Evolutionary conservation across 2,888 invertebrate genomes (phyloP), one percentile per base, ranked within the genome.

Genomic region (Chymomyza caudatula): DNA sequence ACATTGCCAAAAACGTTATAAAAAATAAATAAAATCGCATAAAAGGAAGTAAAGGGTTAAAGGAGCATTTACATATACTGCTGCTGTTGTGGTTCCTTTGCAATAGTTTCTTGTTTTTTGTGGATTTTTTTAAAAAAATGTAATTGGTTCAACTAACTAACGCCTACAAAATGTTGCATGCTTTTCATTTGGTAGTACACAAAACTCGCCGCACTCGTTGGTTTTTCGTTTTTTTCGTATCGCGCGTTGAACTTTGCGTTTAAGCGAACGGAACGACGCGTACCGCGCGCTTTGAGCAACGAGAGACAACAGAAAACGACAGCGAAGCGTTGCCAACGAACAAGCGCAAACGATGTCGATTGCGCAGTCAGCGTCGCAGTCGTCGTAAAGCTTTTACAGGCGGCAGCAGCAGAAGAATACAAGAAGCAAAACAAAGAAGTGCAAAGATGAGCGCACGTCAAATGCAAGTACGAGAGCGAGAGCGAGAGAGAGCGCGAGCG

Each of bases 271-370:
- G 76, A 82, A 85, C 77, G 64, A 65, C 88, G 81, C 83, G 87
- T 85, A 78, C 81, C 84, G 85, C 86, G 84, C 80, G 76, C 88
- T 87, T 74, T 73, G 81, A 88, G 85, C 87, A 87, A 80, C 88
- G 85, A 87, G 85, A 88, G 86, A 86, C 87, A 89, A 88, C 88
- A 88, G 88, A 86, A 86, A 84, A 79, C 83, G 83, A 85, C 74
- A 64, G 71, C 79, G 69, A 82, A 82, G 22, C 58, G 47, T 20
- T 13, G 22, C 20, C 44, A 3, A 58, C 47, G 15, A 42, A 37
- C 55, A 61, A 62, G 53, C 60, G 54, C 55, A 57, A 65, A 29
- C 37, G 51, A 17, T 49, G 53, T 42, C 49, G 52, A 29, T 47
- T 63, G 64, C 70, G 67, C 69, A 64, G 65, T 73, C 84, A 72